Evolutionary conservation across 2,888 invertebrate genomes (phyloP), one percentile per base, ranked within the genome.

Genomic region (Oscheius sp.): DNA sequence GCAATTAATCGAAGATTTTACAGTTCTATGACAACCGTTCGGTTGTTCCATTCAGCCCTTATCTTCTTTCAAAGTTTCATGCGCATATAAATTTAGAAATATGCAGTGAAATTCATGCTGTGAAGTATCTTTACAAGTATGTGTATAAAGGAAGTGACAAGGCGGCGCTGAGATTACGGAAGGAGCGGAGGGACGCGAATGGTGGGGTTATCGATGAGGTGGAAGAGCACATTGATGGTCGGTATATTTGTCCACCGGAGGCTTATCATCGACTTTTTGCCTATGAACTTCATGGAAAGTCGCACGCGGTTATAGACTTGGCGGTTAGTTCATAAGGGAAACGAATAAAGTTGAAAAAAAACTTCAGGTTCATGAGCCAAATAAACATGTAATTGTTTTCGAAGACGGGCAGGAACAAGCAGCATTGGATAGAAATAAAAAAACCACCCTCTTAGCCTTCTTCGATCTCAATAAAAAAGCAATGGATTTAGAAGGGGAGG

Each of bases 21-120:
- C 43, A 52, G 21, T 46, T 13, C 5, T 13, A 87, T 61, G 87
- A 88, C 74, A 89, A 89, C 76, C 69, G 84, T 21, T 86, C 82
- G 80, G 85, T 89, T 12, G 89, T 89, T 12, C 89, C 89, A 0
- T 89, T 89, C 77, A 89, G 88, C 75, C 71, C 70, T 1, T 77
- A 61, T 29, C 77, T 88, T 12, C 18, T 46, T 5, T 23, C 66
- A 0, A 71, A 73, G 12, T 82, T 76, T 55, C 69, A 80, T 18
- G 53, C 59, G 18, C 87, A 87, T 72, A 72, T 85, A 27, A 86
- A 86, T 75, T 66, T 87, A 16, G 84, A 86, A 58, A 53, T 80
- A 75, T 80, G 87, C 86, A 63, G 45, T 45, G 85, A 81, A 79
- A n/a, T n/a, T 84, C 78, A 69, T 85, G 69, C 78, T 0, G 68